Evolutionary conservation across 2,797 vertebrate genomes (phyloP), one percentile per base, ranked within the genome.

Genomic region (Alfaro cultratus): DNA sequence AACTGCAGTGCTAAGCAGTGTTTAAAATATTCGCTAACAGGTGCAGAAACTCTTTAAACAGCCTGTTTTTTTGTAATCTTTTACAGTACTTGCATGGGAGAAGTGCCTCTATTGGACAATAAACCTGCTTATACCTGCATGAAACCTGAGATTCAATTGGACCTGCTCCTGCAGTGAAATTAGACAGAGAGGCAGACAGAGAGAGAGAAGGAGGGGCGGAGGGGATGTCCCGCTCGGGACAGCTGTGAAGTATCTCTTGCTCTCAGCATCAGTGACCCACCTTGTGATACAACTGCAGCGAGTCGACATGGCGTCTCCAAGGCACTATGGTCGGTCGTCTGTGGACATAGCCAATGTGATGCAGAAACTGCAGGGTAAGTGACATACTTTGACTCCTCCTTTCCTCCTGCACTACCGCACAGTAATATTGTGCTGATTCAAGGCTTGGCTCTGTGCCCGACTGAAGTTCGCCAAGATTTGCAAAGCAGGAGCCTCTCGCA

Each of bases 281-380:
- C 88, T 85, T 87, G 82, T 83, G 86, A 77, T 41, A 77, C 83
- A 73, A 81, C n/a, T 0, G 83, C 79, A 39, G 84, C 13, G 26
- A 78, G 81, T 82, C 55, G 78, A 78, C 94, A 99, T 99, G 98
- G 97, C 98, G 18, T 95, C 96, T 46, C 95, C 93, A 21, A 94
- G 95, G 81, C 88, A 91, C 1, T 87, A 81, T 0, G 86, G 95
- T 0, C 94, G 97, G 80, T 60, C 94, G 21, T 88, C 94, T 46
- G 94, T 94, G 89, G 97, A 99, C 95, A 99, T 99, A 13, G 94
- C 96, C 49, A 97, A 98, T 73, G 96, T 99, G 90, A 99, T 99
- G 98, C 98, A 99, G 60, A 97, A 95, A 79, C 96, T 99, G 91
- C 98, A 99, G 94, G 97, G 98, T 99, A 94, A 94, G 96, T 92